Evolutionary conservation across 2,113 vertebrate species (phyloP).

Genomic region (Takifugu bimaculatus): DNA sequence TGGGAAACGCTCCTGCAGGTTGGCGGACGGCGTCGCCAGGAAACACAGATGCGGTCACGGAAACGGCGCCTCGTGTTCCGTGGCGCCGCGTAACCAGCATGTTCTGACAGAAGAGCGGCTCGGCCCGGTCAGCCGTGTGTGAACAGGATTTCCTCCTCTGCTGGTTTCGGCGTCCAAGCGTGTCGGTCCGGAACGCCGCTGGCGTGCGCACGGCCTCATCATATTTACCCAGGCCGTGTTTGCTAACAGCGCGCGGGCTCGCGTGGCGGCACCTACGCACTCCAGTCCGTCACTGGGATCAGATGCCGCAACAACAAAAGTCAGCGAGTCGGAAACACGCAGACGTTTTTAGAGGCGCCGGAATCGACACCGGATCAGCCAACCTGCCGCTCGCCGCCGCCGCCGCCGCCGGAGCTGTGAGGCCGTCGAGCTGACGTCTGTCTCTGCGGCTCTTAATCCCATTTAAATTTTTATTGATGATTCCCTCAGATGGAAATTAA

Average conservation of each 20-base stretch:
- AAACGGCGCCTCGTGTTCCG: too few relatives aligned
- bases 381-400: too few relatives aligned
- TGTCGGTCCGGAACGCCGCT: conserved; percentile 22
- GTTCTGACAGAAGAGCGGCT: not conserved
- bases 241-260: conserved; percentile 56
- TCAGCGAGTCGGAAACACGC: conserved; percentile 18
- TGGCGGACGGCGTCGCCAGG: too few relatives aligned
- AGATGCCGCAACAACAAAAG: conserved; percentile 32
- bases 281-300: conserved; percentile 1
- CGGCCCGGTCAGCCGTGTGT: not conserved
- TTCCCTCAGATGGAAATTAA: too few relatives aligned
- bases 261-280: conserved; percentile 27
- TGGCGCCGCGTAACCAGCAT: not conserved
- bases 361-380: too few relatives aligned
- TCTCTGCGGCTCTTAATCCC: too few relatives aligned
- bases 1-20: too few relatives aligned
- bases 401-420: too few relatives aligned
- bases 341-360: too few relatives aligned
- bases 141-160: conserved; percentile 2
- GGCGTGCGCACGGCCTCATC: conserved; percentile 43
- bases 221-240: conserved; percentile 63
- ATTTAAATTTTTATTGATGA: too few relatives aligned
- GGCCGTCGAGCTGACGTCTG: too few relatives aligned
- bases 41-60: not conserved
- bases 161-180: conserved; percentile 20